Base-by-base conservation (phyloP, 2,797 vertebrate genomes). In the Mus caroli region DNA sequence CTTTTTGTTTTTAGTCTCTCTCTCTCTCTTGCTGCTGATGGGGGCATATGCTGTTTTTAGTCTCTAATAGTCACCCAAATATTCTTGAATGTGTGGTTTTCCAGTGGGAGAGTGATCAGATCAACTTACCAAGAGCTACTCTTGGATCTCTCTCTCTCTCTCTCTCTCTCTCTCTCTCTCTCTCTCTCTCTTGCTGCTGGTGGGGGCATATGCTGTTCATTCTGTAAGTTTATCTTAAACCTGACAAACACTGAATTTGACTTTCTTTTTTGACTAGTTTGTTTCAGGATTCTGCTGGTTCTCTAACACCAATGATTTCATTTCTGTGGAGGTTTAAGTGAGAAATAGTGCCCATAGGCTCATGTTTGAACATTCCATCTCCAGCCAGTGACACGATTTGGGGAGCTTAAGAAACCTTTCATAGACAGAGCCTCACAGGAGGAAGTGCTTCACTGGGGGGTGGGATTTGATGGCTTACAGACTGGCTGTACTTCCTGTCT, bases 201-300 rank as follows among this genome's bases (percentile, higher is more conserved):
- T 50, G 50, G 50, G 28, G 37, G 80, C 4, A 91, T 17, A 56
- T 58, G 28, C 20, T 73, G 0, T 86, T 5, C 15, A 58, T 79
- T 95, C 89, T 94, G 22, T 43, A 88, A 19, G 14, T 86, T 92
- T 93, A 77, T 78, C 46, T 71, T 76, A 78, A 90, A 34, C 82
- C n/a, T 83, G 79, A 26, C 11, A 71, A 78, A 15, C 12, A 75
- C 37, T 90, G 56, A 87, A 83, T 88, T 94, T 50, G 62, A 17
- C 22, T 85, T 84, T 60, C 78, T 34, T 5, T 12, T 73, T 95
- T 64, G 62, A 40, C 60, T 62, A 60, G 12, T 75, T 86, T 78
- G 13, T 93, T 83, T 95, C 58, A 76, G 93, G 82, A 88, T 60
- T 83, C 34, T 64, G 0, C 50, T 76, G 12, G 1, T 19, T 67